Conservation (phyloP, 2,113 vertebrate species). For the Triplophysa siluroides region DNA sequence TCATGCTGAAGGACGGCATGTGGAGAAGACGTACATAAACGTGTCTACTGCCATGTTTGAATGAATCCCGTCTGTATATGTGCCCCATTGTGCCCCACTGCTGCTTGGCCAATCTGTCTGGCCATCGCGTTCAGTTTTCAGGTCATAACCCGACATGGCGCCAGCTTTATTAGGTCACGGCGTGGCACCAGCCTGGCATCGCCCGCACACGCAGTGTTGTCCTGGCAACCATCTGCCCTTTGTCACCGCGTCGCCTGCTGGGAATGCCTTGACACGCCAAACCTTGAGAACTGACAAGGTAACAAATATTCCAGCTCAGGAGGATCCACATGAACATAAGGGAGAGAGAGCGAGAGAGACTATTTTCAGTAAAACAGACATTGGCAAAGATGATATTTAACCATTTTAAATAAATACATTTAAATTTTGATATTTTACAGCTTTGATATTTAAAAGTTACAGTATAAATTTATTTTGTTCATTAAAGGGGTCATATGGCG, state of each 20-base stretch:
- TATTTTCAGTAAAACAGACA: no score
- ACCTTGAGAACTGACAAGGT: conserved; percentile 45
- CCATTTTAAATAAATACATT: no score
- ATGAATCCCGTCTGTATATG: conserved; percentile 52
- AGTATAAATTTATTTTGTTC: no score
- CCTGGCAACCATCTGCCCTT: conserved; percentile 77
- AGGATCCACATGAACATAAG: not conserved
- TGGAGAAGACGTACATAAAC: conserved; percentile 74
- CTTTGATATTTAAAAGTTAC: no score
- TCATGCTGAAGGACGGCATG: conserved; percentile 46
- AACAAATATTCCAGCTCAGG: conserved; percentile 44
- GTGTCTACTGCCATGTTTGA: conserved; percentile 59
- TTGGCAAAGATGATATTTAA: no score
- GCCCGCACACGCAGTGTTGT: conserved; percentile 70
- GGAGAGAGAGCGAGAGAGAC: not conserved
- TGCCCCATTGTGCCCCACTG: conserved; percentile 59
- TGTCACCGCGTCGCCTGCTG: conserved; percentile 67
- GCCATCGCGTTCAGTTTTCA: conserved; percentile 72
- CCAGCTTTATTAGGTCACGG: conserved; percentile 78
- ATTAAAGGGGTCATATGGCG: no score
- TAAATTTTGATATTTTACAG: no score
- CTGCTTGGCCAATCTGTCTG: conserved; percentile 78
- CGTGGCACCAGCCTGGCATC: conserved; percentile 70
- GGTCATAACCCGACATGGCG: conserved; percentile 79
- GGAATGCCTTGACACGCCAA: conserved; percentile 71